These are phyloP conservation scores for Xiphias gladius DNA, from an alignment of 2,113 vertebrate species.

Conservation along the genomic window DNA sequence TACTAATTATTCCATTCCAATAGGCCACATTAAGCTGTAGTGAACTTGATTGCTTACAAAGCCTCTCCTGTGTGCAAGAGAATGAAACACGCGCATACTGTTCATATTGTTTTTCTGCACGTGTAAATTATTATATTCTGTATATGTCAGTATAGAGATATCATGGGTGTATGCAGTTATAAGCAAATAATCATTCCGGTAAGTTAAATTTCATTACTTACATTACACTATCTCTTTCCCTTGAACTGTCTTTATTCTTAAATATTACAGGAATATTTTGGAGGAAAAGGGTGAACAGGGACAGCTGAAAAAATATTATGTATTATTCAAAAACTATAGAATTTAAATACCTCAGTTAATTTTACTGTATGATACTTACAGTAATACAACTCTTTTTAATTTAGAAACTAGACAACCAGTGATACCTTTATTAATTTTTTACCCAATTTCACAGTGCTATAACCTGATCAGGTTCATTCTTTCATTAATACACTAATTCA, in stretches of 20 bases:
- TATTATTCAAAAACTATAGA: not conserved
- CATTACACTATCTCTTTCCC: not conserved
- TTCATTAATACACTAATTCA: not conserved
- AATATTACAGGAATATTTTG: not conserved
- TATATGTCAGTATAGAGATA: not conserved
- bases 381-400: too few species aligned
- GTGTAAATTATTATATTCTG: not conserved
- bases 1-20: constrained; percentile 38
- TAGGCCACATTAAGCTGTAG: constrained; percentile 38
- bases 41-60: constrained; percentile 4
- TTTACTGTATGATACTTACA: too few species aligned
- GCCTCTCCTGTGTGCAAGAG: not conserved
- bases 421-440: not conserved
- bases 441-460: not conserved
- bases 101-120: not conserved
- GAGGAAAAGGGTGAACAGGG: not conserved
- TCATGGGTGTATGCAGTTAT: not conserved
- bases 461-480: not conserved
- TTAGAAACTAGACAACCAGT: not conserved
- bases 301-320: not conserved
- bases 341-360: too few species aligned
- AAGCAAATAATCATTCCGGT: not conserved
- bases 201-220: not conserved
- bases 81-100: not conserved
- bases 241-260: not conserved